Evolutionary conservation across 2,888 invertebrate species (phyloP).

Genomic region (Caenorhabditis uteleia): DNA sequence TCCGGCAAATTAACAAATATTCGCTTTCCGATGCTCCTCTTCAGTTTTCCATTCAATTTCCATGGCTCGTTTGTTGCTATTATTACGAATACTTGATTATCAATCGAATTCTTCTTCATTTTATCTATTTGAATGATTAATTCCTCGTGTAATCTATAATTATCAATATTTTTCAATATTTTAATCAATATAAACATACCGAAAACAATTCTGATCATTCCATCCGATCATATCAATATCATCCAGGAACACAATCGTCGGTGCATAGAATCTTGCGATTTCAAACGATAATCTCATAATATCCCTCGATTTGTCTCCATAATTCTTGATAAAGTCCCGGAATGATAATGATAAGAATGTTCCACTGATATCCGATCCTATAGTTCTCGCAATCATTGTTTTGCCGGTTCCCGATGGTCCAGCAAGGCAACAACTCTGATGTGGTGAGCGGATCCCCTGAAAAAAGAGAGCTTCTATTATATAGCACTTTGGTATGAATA

Average conservation of each 20-base stretch:
- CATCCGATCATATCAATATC: constrained; percentile 93
- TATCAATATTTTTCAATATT: no score
- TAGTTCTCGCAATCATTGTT: constrained; percentile 71
- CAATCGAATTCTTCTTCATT: constrained; percentile 72
- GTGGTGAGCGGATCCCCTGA: constrained; percentile 78
- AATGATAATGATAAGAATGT: constrained; percentile 84
- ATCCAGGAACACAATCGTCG: constrained; percentile 78
- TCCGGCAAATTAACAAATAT: constrained; percentile 96
- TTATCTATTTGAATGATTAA: constrained; percentile 97
- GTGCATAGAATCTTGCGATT: constrained; percentile 78
- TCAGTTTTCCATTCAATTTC: constrained; percentile 90
- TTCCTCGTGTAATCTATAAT: constrained; percentile 97
- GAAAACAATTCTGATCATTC: no score
- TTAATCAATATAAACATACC: no score
- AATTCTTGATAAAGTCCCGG: constrained; percentile 94
- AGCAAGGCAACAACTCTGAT: constrained; percentile 82
- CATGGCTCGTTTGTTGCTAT: constrained; percentile 99
- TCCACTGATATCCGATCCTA: constrained; percentile 74
- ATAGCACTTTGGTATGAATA: no score
- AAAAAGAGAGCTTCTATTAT: no score
- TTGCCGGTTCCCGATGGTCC: constrained; percentile 77
- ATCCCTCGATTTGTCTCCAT: constrained; percentile 98
- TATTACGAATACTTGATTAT: constrained; percentile 86
- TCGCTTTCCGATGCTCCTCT: constrained; percentile 91
- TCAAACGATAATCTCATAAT: constrained; percentile 93